A percentile compares a stretch with the other conserved stretches of the same genome.
These are phyloP conservation scores for Thamnophis sirtalis DNA, from an alignment of 2,113 vertebrate genomes.

Conservation along the genomic window DNA sequence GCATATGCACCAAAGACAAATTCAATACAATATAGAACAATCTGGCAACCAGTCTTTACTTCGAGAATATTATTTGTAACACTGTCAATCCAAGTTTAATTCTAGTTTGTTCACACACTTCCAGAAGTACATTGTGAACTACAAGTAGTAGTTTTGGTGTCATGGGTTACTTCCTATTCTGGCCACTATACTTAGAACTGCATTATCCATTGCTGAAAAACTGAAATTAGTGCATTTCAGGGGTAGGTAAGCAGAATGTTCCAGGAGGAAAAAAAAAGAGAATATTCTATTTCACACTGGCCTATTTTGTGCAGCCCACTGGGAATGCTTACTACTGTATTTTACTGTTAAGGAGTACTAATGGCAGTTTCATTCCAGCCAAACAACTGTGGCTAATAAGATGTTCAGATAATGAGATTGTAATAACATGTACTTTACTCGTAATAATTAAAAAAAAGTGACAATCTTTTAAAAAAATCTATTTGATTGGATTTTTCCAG, in stretches of 20 bases:
- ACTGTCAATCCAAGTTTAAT: not conserved
- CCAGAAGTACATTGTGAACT: not conserved
- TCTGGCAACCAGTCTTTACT: not conserved
- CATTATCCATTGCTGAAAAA: not conserved
- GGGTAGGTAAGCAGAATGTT: not conserved
- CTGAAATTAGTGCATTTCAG: not conserved
- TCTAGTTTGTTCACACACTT: not conserved
- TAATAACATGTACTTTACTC: not conserved
- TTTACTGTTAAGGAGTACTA: not conserved
- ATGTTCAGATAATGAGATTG: not conserved
- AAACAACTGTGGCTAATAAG: not conserved
- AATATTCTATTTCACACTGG: not conserved
- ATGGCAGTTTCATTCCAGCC: not conserved
- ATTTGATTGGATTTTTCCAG: not conserved
- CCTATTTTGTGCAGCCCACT: not conserved
- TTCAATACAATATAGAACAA: not conserved
- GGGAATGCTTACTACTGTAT: not conserved
- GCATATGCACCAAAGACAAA: too few relatives aligned
- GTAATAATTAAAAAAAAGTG: not conserved
- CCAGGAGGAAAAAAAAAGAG: not conserved
- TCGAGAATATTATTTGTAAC: not conserved
- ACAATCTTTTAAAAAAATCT: not conserved
- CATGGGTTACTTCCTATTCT: not conserved
- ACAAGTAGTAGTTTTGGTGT: not conserved
- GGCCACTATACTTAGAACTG: not conserved